Percentiles rank a stretch among this genome's conserved stretches.
Evolutionary conservation across 2,888 invertebrate genomes (phyloP).

Genomic region (Polylopha cassiicola): DNA sequence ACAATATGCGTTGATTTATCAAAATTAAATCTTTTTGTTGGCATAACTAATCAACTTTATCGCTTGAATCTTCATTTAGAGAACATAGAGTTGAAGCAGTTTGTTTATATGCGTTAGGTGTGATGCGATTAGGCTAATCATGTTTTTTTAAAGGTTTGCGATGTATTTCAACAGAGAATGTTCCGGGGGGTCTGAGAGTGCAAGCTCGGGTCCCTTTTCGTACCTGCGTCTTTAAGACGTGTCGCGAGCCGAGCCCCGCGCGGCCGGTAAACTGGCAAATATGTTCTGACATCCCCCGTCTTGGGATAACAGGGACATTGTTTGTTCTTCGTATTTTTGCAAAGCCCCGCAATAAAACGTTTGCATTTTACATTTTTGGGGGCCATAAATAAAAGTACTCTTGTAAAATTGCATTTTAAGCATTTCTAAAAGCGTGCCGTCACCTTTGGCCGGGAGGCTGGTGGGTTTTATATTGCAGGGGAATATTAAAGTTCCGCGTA

Average conservation of each 20-base stretch:
- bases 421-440: slow-evolving; percentile 64
- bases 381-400: slow-evolving; percentile 69
- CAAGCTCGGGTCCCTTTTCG: slow-evolving; percentile 35
- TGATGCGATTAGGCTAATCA: slow-evolving; percentile 39
- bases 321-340: slow-evolving; percentile 73
- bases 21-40: slow-evolving; percentile 73
- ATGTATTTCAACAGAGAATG: slow-evolving; percentile 6
- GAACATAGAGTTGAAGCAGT: slow-evolving; percentile 41
- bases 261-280: slow-evolving; percentile 49
- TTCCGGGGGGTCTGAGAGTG: not conserved
- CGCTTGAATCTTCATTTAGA: slow-evolving; percentile 66
- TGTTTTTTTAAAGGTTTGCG: slow-evolving; percentile 22
- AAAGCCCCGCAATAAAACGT: slow-evolving; percentile 73
- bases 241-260: slow-evolving; percentile 42
- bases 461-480: slow-evolving; percentile 40
- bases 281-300: slow-evolving; percentile 61
- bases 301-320: slow-evolving; percentile 63
- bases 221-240: slow-evolving; percentile 43
- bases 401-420: slow-evolving; percentile 75
- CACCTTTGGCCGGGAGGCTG: slow-evolving; percentile 54
- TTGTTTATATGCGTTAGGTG: slow-evolving; percentile 45
- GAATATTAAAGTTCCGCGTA: slow-evolving; percentile 51
- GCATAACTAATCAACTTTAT: slow-evolving; percentile 71
- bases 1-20: slow-evolving; percentile 72
- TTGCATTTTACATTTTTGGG: slow-evolving; percentile 74